Percentiles rank a stretch among this genome's conserved stretches.
These are phyloP conservation scores for Apocrypta bakeri DNA, from an alignment of 1,140 invertebrate genomes.

Conservation along the genomic window DNA sequence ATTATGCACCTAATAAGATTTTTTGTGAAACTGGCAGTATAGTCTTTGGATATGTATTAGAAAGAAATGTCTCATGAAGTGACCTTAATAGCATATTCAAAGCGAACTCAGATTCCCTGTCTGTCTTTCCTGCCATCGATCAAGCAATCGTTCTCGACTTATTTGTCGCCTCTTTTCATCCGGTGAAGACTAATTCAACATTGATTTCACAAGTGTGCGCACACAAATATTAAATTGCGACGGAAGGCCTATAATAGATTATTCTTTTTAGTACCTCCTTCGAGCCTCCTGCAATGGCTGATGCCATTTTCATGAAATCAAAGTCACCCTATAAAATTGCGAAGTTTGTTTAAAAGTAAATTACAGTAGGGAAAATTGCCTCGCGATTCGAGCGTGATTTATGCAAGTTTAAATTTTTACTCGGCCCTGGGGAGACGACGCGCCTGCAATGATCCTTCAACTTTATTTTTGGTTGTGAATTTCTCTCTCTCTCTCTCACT, in stretches of 20 bases:
- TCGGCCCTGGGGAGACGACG: neutral
- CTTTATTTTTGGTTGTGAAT: neutral
- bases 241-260: neutral
- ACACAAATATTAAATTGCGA: slow-evolving; percentile 7
- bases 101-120: slow-evolving; percentile 20
- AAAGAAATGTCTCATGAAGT: slow-evolving; percentile 31
- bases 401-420: neutral
- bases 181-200: slow-evolving; percentile 61
- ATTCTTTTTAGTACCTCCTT: neutral
- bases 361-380: slow-evolving; percentile 1
- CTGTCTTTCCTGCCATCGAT: slow-evolving; percentile 41
- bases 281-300: neutral
- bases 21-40: slow-evolving; percentile 23
- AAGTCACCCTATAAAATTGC: neutral
- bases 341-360: neutral
- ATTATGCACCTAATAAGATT: slow-evolving; percentile 21
- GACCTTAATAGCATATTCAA: slow-evolving; percentile 42
- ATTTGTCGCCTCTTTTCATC: slow-evolving; percentile 53
- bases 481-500: neutral
- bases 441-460: neutral
- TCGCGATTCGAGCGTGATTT: neutral
- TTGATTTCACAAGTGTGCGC: slow-evolving; percentile 60
- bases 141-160: slow-evolving; percentile 41
- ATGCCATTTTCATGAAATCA: slow-evolving; percentile 6
- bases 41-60: slow-evolving; percentile 11